A percentile compares a stretch with the other conserved stretches of the same genome.
These are phyloP conservation scores for Corythornis vintsioides DNA, from an alignment of 2,113 vertebrate species.

Conservation along the genomic window DNA sequence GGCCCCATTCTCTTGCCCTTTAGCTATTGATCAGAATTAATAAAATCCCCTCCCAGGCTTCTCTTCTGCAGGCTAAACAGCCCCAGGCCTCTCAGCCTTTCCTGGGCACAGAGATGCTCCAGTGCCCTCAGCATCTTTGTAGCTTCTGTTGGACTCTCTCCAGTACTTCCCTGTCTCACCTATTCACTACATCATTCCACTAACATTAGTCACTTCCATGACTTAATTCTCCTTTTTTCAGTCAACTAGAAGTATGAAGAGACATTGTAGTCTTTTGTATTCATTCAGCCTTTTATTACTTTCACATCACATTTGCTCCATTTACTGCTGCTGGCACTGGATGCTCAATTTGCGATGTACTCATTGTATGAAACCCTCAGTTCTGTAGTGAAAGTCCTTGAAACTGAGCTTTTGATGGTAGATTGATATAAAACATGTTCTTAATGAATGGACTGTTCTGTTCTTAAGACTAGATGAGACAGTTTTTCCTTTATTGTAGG, in stretches of 20 bases:
- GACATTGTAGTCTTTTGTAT: not conserved
- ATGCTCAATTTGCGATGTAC: not conserved
- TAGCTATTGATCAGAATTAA: not conserved
- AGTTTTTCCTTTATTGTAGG: not conserved
- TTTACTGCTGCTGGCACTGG: not conserved
- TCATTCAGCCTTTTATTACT: not conserved
- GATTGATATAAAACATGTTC: constrained; percentile 1
- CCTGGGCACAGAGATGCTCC: not conserved
- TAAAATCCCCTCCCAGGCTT: not conserved
- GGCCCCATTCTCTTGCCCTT: not conserved
- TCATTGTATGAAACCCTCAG: not conserved
- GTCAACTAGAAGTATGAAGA: not conserved
- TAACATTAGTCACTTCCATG: not conserved
- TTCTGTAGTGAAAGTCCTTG: not conserved
- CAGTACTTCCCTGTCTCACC: not conserved
- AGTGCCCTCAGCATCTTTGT: not conserved
- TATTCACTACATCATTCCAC: not conserved
- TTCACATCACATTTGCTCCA: not conserved
- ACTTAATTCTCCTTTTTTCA: not conserved
- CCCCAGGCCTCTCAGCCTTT: too few relatives aligned
- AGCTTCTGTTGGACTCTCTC: not conserved
- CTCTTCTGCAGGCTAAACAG: not conserved
- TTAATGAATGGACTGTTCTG: not conserved
- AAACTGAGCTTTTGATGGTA: constrained; percentile 3
- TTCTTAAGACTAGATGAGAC: not conserved